Percentiles rank a stretch among this genome's conserved stretches.
These are phyloP conservation scores for Bellardia pandia DNA, from an alignment of 2,888 invertebrate genomes.

Conservation along the genomic window DNA sequence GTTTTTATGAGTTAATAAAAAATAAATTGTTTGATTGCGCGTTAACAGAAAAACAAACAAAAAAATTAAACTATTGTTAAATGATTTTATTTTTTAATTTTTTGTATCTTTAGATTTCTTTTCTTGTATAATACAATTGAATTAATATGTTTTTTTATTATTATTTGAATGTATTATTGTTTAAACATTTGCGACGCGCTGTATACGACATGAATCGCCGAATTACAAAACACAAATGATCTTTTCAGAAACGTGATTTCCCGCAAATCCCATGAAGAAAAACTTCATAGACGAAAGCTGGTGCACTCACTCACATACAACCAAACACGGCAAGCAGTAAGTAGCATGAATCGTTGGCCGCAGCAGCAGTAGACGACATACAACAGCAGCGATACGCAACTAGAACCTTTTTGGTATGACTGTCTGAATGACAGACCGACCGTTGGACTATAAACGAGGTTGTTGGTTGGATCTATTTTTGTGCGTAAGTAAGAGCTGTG, in stretches of 20 bases:
- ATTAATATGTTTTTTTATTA: constrained; percentile 26
- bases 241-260: constrained; percentile 74
- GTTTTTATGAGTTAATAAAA: constrained; percentile 12
- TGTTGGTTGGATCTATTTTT: constrained; percentile 43
- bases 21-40: not conserved
- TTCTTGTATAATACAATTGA: constrained; percentile 56
- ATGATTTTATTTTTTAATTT: constrained; percentile 35
- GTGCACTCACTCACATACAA: constrained; percentile 51
- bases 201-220: constrained; percentile 73
- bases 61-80: constrained; percentile 34
- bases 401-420: constrained; percentile 68
- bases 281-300: constrained; percentile 68
- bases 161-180: constrained; percentile 30
- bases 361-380: constrained; percentile 15
- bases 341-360: not conserved
- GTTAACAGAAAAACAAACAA: constrained; percentile 46
- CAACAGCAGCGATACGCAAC: constrained; percentile 66
- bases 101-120: constrained; percentile 34
- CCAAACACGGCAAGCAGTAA: constrained; percentile 14
- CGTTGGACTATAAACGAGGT: not conserved
- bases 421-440: constrained; percentile 3
- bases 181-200: constrained; percentile 66
- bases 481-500: constrained; percentile 19
- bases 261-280: constrained; percentile 74
- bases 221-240: constrained; percentile 75